Base-by-base conservation (phyloP, 2,888 invertebrate species). In the Hermodice carunculata region DNA sequence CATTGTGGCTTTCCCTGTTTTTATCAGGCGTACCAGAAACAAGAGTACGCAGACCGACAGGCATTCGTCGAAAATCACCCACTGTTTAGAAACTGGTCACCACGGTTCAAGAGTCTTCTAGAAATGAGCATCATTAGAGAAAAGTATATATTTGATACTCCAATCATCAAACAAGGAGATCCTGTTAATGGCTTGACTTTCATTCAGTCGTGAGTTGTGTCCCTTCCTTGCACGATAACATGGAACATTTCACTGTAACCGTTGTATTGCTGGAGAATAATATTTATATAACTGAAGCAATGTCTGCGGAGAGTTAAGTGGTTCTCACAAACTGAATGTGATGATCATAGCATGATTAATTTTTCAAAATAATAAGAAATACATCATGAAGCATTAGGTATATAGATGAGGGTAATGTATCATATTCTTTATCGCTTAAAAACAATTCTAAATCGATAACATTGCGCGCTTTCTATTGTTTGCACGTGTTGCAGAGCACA, bases 41-140 rank as follows among this genome's bases (percentile, higher is more conserved):
- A 70, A 14, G 80, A 81, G 65, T 81, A 79, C 60, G 74, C 58
- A 6, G 79, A 79, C 44, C 72, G 81, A n/a, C 64, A 73, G 6
- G 54, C 69, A 1, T 84, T 85, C 51, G 78, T 82, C 17, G 74
- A 80, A 17, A 66, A 37, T 4, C 80, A 82, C 61, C 80, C 82
- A 2, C 78, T 81, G 61, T 84, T 85, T 70, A 64, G 69, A 5
- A 67, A 74, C 51, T 80, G 83, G 83, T 68, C 71, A 5, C 63
- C 69, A 4, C 75, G 76, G 48, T 75, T 81, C 29, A 79, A 81
- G 65, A 76, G 78, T 24, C 69, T 83, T 1, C 68, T 85, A 34
- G 79, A 82, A 60, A 79, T 82, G 74, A 81, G 81, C 64, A 57
- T 85, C 17, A 71, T 81, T 24, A 77, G 77, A 54, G 82, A 83